phyloP scores from a whole-genome alignment of 2,797 vertebrate genomes.

The Pangasius djambal region DNA sequence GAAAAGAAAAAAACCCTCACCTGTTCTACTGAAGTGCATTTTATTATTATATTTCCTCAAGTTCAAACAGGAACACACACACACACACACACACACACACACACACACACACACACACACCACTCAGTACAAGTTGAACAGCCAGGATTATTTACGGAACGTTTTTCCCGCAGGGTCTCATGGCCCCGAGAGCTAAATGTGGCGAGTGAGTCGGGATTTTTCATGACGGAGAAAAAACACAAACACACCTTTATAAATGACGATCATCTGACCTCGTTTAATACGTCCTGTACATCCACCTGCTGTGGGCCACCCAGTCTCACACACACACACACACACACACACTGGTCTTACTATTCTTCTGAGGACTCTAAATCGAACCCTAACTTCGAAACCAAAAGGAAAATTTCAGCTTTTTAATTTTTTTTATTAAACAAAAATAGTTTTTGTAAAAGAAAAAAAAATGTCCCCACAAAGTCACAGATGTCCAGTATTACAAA shows the following conservation, averaged over 20 bases:
- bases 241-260: conserved; percentile 54
- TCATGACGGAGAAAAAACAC: conserved; percentile 42
- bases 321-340: conserved; percentile 3
- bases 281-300: conserved; percentile 50
- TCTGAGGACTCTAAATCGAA: too few species aligned
- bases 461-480: too few species aligned
- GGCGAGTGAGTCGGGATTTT: conserved; percentile 10
- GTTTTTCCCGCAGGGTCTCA: neutral
- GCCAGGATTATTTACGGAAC: neutral
- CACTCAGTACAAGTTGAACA: neutral
- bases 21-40: neutral
- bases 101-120: neutral
- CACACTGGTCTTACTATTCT: neutral
- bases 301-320: conserved; percentile 56
- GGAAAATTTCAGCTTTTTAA: too few species aligned
- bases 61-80: neutral
- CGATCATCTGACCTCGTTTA: conserved; percentile 50
- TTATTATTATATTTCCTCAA: conserved; percentile 9
- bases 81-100: neutral
- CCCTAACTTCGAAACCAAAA: too few species aligned
- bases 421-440: too few species aligned
- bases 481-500: too few species aligned
- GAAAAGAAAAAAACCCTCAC: neutral
- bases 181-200: conserved; percentile 2
- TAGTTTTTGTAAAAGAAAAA: too few species aligned